phyloP scores from a whole-genome alignment of 2,113 vertebrate species.

The Rhea pennata region DNA sequence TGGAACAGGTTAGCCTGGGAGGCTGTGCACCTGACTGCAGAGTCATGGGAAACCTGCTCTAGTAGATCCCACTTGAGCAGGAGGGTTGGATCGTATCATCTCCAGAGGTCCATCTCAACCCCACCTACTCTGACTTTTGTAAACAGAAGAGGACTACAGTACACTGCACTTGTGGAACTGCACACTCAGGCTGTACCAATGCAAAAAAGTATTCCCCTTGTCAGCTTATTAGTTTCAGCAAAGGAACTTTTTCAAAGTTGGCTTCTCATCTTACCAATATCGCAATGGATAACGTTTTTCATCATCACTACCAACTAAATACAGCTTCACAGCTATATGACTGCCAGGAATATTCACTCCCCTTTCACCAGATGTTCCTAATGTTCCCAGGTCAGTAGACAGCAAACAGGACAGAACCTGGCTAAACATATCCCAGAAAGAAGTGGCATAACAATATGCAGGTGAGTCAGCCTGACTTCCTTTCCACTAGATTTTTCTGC shows the following conservation, averaged over 20 bases:
- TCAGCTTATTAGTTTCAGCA: not conserved
- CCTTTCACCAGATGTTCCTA: not conserved
- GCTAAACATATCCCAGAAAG: not conserved
- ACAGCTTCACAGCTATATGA: not conserved
- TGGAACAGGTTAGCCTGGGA: not conserved
- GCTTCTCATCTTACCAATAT: not conserved
- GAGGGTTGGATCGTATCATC: too few relatives aligned
- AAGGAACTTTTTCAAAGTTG: not conserved
- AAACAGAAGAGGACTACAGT: not conserved
- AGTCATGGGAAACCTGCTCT: not conserved
- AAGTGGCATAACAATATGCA: accelerated
- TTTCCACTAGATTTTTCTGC: not conserved
- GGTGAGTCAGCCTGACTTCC: not conserved
- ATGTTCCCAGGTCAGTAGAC: not conserved
- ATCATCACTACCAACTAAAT: not conserved
- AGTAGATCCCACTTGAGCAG: too few relatives aligned
- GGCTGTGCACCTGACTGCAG: not conserved
- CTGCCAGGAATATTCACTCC: not conserved
- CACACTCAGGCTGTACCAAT: not conserved
- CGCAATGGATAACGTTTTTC: not conserved
- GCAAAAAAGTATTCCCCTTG: not conserved
- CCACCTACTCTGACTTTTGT: too few relatives aligned
- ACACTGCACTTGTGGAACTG: not conserved
- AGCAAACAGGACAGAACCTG: not conserved
- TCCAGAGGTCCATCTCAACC: too few relatives aligned